Evolutionary conservation across 2,888 invertebrate species (phyloP).

Genomic region (Apodemia hepburni): DNA sequence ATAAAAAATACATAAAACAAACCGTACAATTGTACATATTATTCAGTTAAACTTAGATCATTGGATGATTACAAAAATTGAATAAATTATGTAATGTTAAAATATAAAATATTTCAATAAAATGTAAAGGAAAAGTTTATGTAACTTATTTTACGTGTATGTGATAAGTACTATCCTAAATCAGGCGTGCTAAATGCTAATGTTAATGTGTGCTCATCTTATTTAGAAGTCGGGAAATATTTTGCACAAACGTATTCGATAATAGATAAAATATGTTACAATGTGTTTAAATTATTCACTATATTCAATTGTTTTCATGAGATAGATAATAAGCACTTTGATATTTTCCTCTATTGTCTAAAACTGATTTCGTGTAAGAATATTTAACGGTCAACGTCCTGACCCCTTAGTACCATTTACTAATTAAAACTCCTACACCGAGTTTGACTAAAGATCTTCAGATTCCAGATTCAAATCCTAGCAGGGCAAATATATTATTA

Average conservation of each 20-base stretch:
- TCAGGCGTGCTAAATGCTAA: background rate
- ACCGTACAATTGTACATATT: too few relatives aligned
- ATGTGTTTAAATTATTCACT: background rate
- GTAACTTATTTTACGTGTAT: background rate
- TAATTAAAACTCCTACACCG: too few relatives aligned
- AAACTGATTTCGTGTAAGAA: background rate
- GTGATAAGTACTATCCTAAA: conserved; percentile 9
- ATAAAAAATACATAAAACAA: too few relatives aligned
- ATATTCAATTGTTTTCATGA: background rate
- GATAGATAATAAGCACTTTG: background rate
- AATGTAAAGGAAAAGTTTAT: background rate
- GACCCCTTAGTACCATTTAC: too few relatives aligned
- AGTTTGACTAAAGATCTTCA: too few relatives aligned
- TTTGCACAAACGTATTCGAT: background rate
- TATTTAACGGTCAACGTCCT: too few relatives aligned
- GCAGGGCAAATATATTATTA: too few relatives aligned
- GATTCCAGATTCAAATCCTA: too few relatives aligned
- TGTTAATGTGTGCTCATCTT: background rate
- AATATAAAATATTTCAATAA: background rate
- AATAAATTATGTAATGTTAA: too few relatives aligned
- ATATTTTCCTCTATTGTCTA: background rate
- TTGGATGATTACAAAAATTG: too few relatives aligned
- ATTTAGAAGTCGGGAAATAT: background rate
- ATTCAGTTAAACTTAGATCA: too few relatives aligned
- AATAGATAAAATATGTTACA: background rate